A percentile compares a stretch with the other conserved stretches of the same genome.
Conservation (phyloP, 2,113 vertebrate genomes). For the Hippocampus guttulatus region DNA sequence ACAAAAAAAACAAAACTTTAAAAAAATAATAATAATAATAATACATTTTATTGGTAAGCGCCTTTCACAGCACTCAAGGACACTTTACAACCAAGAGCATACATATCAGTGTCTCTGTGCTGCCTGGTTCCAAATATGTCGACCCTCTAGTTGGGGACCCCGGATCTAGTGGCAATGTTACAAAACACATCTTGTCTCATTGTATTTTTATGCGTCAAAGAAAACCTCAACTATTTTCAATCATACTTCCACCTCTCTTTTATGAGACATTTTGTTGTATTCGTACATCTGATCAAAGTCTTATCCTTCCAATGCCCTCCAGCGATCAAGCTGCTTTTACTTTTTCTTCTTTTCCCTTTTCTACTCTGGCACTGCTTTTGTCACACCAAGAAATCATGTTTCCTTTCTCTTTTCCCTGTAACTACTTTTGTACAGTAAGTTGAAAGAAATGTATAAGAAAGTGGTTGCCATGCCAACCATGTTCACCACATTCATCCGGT, state of each 20-base stretch:
- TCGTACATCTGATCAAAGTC: background rate
- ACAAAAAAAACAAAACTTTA: no score
- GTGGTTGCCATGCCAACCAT: constrained; percentile 71
- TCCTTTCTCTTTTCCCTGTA: constrained; percentile 16
- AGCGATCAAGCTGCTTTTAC: background rate
- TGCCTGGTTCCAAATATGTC: background rate
- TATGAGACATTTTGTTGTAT: background rate
- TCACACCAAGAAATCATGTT: constrained; percentile 27
- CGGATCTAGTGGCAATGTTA: background rate
- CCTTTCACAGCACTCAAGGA: no score
- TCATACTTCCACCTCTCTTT: background rate
- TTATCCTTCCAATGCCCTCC: background rate
- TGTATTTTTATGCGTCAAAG: background rate
- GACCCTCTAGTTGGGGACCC: background rate
- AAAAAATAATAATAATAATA: no score
- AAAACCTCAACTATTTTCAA: background rate
- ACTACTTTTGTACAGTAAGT: constrained; percentile 49
- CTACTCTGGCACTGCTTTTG: constrained; percentile 17
- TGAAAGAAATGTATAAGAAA: constrained; percentile 63
- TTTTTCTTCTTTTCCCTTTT: background rate
- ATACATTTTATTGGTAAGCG: no score
- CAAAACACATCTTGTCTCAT: background rate
- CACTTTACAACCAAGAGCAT: no score
- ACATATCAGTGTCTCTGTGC: background rate
- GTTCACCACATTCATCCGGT: constrained; percentile 49